Conservation (phyloP, 2,797 vertebrate species). For the Manis pentadactyla region DNA sequence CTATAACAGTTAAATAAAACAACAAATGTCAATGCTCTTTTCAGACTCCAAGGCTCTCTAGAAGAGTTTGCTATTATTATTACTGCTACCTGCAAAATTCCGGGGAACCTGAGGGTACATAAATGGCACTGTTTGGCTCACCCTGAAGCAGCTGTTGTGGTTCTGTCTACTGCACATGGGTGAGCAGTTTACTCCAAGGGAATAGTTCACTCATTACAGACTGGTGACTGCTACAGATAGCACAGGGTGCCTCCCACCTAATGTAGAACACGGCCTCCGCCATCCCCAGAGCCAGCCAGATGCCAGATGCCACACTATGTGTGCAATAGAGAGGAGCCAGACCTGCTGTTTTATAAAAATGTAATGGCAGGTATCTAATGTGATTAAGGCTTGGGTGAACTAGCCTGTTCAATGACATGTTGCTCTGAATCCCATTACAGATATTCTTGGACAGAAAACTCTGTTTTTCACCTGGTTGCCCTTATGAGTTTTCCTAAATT, state of each 20-base stretch:
- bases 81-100: slow-evolving; percentile 18
- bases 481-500: slow-evolving; percentile 47
- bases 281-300: slow-evolving; percentile 55
- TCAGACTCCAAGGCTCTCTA: background rate
- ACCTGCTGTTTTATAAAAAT: slow-evolving; percentile 71
- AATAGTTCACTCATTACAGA: slow-evolving; percentile 39
- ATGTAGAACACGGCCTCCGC: background rate
- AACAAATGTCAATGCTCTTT: background rate
- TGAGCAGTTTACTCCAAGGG: slow-evolving; percentile 62
- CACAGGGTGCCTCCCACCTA: slow-evolving; percentile 52
- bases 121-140: background rate
- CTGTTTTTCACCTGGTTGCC: slow-evolving; percentile 57
- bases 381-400: slow-evolving; percentile 73
- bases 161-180: slow-evolving; percentile 60
- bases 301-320: slow-evolving; percentile 65
- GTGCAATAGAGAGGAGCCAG: slow-evolving; percentile 69
- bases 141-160: slow-evolving; percentile 58
- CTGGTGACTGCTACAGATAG: background rate
- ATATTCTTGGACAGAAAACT: slow-evolving; percentile 63
- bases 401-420: slow-evolving; percentile 53
- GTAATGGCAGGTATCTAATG: slow-evolving; percentile 68
- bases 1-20: slow-evolving; percentile 5
- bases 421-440: slow-evolving; percentile 75
- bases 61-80: slow-evolving; percentile 41
- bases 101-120: background rate